Base-by-base conservation (phyloP, 2,797 vertebrate species). In the Hirundo rustica region DNA sequence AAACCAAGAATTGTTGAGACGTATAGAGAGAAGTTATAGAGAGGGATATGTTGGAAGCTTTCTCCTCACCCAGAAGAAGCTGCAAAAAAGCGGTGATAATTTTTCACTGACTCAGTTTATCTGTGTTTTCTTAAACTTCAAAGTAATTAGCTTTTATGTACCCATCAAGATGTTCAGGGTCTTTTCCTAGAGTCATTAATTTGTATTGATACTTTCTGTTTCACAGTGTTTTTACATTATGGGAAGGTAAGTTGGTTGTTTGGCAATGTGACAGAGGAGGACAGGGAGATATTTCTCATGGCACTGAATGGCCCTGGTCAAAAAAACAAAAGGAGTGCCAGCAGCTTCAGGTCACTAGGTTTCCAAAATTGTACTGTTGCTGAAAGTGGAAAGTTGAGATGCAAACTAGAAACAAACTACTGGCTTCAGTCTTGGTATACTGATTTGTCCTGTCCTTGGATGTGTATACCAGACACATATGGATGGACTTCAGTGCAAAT, bases 341-440 rank as follows among this genome's bases (percentile, higher is more conserved):
- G 88, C 58, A 94, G 61, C 95, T 85, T 96, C 70, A 91, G 87
- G 82, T 93, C 89, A 68, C 66, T 76, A 81, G 83, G 57, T 78
- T 97, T 97, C 94, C 87, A 95, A 97, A 97, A 97, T 79, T 97
- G 90, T 89, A 45, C 45, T 44, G 38, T 48, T 96, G 76, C 93
- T 94, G 89, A 96, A 97, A 96, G 81, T 93, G 93, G 75, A 92
- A 96, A 90, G 84, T 72, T 85, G 72, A 83, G 88, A 74, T 95
- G 62, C 36, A 38, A 90, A 79, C 55, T 94, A 58, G 88, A 97
- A 96, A 93, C 80, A 95, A 92, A 81, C 73, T 64, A 57, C 64
- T 95, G 85, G 55, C 65, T 93, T 93, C 70, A 25, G 13, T 76
- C 73, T 96, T 81, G 45, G 20, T 75, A 60, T 82, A 80, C 55